A percentile compares a stretch with the other conserved stretches of the same genome.
These are phyloP conservation scores for Poecilia gillii DNA, from an alignment of 2,797 vertebrate species.

Conservation along the genomic window DNA sequence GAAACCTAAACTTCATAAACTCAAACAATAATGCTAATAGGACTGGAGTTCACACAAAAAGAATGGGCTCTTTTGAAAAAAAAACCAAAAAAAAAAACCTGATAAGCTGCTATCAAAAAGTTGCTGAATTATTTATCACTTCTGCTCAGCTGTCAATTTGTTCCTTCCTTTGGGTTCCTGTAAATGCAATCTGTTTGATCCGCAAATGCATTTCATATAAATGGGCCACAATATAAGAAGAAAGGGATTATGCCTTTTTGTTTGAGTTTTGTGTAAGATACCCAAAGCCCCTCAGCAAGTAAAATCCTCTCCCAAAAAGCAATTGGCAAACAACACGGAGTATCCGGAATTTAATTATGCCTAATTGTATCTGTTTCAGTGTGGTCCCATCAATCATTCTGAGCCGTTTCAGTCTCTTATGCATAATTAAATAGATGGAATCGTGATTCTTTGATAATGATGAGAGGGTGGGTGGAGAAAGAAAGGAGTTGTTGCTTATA, in stretches of 20 bases:
- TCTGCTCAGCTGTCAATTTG: conserved; percentile 63
- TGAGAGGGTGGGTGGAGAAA: conserved; percentile 34
- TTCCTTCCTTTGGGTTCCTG: conserved; percentile 64
- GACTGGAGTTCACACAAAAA: conserved; percentile 30
- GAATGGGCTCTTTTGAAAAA: conserved; percentile 26
- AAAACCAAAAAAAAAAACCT: conserved; percentile 24
- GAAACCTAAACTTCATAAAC: conserved; percentile 47
- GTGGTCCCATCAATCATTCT: conserved; percentile 65
- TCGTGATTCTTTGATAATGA: conserved; percentile 61
- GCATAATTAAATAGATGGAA: conserved; percentile 58
- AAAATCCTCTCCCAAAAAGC: conserved; percentile 57
- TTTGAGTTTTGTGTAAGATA: conserved; percentile 60
- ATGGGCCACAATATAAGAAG: conserved; percentile 43
- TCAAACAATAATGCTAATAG: conserved; percentile 61
- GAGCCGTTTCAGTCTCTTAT: conserved; percentile 53
- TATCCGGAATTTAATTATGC: conserved; percentile 70
- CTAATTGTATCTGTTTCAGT: conserved; percentile 69
- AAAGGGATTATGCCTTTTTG: conserved; percentile 59
- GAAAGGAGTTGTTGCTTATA: conserved; percentile 40
- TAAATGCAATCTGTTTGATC: conserved; percentile 69
- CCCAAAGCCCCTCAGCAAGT: conserved; percentile 65
- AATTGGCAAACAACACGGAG: conserved; percentile 62
- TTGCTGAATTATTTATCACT: conserved; percentile 77
- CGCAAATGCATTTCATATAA: conserved; percentile 57
- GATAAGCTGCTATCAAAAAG: conserved; percentile 74